A percentile compares a stretch with the other conserved stretches of the same genome.
Conservation (phyloP, 2,113 vertebrate genomes). For the Microcebus griseorufus region DNA sequence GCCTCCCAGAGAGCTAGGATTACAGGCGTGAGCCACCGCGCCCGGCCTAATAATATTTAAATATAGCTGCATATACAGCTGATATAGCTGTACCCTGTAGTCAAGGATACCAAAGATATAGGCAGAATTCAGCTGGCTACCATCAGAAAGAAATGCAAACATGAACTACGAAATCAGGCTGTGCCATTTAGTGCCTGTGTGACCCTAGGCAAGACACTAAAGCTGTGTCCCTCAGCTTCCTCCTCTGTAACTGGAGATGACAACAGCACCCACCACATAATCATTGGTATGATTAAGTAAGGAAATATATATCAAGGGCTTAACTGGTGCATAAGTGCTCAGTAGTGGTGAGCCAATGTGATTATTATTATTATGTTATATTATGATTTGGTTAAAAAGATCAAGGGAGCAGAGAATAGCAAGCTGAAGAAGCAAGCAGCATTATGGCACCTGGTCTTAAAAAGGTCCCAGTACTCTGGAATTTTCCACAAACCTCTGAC, state of each 20-base stretch:
- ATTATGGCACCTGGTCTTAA: background rate
- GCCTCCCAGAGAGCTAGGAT: too few relatives aligned
- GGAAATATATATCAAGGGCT: background rate
- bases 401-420: background rate
- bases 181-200: background rate
- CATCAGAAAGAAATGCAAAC: background rate
- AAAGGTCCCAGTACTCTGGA: background rate
- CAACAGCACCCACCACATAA: background rate
- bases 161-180: background rate
- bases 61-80: too few relatives aligned
- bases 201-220: background rate
- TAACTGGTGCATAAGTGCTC: background rate
- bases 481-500: background rate
- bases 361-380: background rate
- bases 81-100: background rate
- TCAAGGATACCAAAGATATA: background rate
- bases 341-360: background rate
- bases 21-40: too few relatives aligned
- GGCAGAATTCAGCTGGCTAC: background rate
- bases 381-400: conserved; percentile 5
- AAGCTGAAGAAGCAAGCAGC: background rate
- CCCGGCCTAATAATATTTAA: background rate
- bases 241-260: background rate
- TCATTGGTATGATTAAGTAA: background rate
- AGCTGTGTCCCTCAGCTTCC: background rate